These are phyloP conservation scores for Xiphophorus hellerii DNA, from an alignment of 2,113 vertebrate genomes.

Conservation along the genomic window DNA sequence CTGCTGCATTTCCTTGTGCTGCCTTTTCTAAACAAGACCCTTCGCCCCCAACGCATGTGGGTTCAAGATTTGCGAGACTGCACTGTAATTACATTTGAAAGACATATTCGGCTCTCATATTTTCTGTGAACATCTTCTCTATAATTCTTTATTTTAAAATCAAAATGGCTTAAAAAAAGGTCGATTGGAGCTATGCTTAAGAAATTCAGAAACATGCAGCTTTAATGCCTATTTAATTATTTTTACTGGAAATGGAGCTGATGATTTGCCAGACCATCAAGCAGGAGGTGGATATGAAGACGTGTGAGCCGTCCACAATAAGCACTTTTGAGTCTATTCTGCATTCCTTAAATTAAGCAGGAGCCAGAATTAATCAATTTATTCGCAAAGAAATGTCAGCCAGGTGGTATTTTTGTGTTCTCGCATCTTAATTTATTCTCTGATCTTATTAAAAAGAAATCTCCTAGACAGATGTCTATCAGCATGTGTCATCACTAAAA, in stretches of 20 bases:
- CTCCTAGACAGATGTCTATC: neutral
- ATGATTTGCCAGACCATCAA: neutral
- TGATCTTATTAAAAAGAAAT: conserved; percentile 2
- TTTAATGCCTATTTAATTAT: neutral
- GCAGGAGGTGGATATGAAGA: neutral
- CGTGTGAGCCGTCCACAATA: neutral
- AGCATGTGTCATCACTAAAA: neutral
- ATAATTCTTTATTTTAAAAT: neutral
- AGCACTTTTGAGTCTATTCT: neutral
- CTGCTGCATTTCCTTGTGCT: no score
- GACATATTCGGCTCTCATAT: no score
- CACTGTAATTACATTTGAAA: no score
- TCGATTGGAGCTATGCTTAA: no score
- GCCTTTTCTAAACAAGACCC: no score
- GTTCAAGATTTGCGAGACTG: no score
- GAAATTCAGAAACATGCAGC: neutral
- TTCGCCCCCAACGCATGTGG: no score
- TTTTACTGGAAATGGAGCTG: neutral
- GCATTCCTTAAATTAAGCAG: neutral
- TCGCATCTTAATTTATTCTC: neutral
- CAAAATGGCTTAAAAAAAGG: neutral
- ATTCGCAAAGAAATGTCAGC: conserved; percentile 3
- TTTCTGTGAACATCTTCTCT: no score
- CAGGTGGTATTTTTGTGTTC: conserved; percentile 9
- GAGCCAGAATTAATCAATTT: neutral